Evolutionary conservation across 2,888 invertebrate genomes (phyloP).

Genomic region (Achlya flavicornis): DNA sequence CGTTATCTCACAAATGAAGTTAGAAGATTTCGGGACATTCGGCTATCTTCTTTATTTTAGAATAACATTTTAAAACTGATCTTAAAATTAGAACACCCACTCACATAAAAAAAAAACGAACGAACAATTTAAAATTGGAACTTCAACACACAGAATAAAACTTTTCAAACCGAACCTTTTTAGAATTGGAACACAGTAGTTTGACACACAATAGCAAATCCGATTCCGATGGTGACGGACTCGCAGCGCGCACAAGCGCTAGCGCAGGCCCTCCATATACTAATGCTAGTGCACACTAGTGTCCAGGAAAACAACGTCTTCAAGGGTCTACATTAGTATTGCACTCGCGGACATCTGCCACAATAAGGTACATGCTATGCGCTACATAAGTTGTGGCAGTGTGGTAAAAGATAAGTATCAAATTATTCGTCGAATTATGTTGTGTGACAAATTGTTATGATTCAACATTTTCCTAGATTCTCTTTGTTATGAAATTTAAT

Average conservation of each 20-base stretch:
- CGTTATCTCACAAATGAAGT: neutral
- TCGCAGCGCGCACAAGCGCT: constrained; percentile 47
- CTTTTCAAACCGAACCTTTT: neutral
- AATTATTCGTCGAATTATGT: neutral
- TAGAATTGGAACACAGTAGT: constrained; percentile 21
- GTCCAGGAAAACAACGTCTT: constrained; percentile 63
- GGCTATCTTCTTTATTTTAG: neutral
- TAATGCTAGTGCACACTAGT: constrained; percentile 61
- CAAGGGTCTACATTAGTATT: constrained; percentile 69
- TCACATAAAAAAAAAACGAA: neutral
- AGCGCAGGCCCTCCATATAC: constrained; percentile 63
- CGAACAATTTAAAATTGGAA: neutral
- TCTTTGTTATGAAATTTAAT: neutral
- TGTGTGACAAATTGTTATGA: neutral
- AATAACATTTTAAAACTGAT: neutral
- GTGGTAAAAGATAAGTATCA: neutral
- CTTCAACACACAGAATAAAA: neutral
- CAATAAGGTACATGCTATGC: constrained; percentile 8
- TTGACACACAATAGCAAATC: constrained; percentile 33
- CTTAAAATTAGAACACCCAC: neutral
- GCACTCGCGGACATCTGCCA: constrained; percentile 45
- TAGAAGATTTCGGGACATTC: neutral
- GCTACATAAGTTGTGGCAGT: constrained; percentile 27
- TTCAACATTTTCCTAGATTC: neutral
- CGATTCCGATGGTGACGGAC: constrained; percentile 25